These are phyloP conservation scores for Macquaria ambigua DNA, from an alignment of 2,113 vertebrate species.

Conservation along the genomic window DNA sequence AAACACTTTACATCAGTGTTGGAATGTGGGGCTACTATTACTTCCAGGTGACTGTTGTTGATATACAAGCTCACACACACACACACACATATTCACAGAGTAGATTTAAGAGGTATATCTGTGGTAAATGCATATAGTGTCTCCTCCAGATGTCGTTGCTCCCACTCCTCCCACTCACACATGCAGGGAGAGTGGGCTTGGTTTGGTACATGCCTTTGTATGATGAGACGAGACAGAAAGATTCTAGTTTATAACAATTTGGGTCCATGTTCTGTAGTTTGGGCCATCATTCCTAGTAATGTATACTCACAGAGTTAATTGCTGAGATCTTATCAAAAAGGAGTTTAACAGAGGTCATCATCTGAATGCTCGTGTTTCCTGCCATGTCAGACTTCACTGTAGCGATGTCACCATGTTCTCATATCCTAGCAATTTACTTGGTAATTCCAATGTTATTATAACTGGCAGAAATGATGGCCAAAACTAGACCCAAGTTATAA, in stretches of 20 bases:
- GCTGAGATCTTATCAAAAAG: background rate
- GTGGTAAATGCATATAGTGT: conserved; percentile 3
- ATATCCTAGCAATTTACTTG: too few relatives aligned
- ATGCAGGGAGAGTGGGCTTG: conserved; percentile 12
- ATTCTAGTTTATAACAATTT: background rate
- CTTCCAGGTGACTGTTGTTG: conserved; percentile 59
- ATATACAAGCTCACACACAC: conserved; percentile 26
- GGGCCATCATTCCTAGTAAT: too few relatives aligned
- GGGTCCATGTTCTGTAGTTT: background rate
- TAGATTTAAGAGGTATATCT: conserved; percentile 29
- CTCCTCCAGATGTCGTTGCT: conserved; percentile 3
- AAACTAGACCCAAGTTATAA: background rate
- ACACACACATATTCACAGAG: background rate
- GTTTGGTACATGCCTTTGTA: background rate
- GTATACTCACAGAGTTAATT: too few relatives aligned
- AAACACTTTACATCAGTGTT: conserved; percentile 32
- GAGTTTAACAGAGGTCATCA: background rate
- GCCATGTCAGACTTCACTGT: too few relatives aligned
- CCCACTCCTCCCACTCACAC: conserved; percentile 49
- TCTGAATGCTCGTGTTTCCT: too few relatives aligned
- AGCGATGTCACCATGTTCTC: too few relatives aligned
- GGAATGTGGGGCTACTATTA: conserved; percentile 57
- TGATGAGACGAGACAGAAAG: background rate
- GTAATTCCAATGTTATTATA: too few relatives aligned
- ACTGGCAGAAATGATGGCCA: too few relatives aligned